Evolutionary conservation across 2,113 vertebrate genomes (phyloP), one percentile per base, ranked within the genome.

Genomic region (Tonatia bakeri): DNA sequence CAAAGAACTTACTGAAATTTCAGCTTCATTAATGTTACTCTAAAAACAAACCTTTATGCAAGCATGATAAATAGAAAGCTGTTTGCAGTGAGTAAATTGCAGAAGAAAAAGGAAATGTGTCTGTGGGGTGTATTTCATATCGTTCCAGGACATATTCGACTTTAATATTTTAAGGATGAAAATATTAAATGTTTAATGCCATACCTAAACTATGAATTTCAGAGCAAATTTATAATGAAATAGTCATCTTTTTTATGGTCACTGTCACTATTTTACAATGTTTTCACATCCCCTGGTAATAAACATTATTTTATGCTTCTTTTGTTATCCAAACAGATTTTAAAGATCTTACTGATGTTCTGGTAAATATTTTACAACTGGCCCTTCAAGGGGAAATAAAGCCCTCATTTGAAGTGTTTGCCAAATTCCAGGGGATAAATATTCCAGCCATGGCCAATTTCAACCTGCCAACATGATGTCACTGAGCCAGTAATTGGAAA

Each of bases 311-410:
- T 80, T 90, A 84, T 85, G 54, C 11, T 84, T 89, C 17, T 84
- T 79, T 84, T 77, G 24, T 56, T 90, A 85, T 93, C 80, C 24
- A 40, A 80, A 79, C 24, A 85, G 65, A 90, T 80, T 93, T 90
- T 85, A 90, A 84, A 70, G 72, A 85, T 85, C 26, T 90, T 90
- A 85, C 38, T 61, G 54, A 93, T 72, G 36, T 56, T n/a, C 52
- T 84, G 94, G 72, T 64, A 95, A 93, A 36, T 89, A 95, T 52
- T 93, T 93, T 79, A 89, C 72, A 93, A 80, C 24, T 52, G n/a
- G n/a, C 10, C n/a, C 36, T 90, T 93, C 65, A 52, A 84, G 65
- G 54, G 10, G 38, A 72, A 93, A 73, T 79, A 47, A 64, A 95
- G 33, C 36, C 22, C 52, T 80, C 36, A 80, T 85, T 80, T 85